phyloP scores from a whole-genome alignment of 2,797 vertebrate genomes.

The Oreonectes daqikongensis region DNA sequence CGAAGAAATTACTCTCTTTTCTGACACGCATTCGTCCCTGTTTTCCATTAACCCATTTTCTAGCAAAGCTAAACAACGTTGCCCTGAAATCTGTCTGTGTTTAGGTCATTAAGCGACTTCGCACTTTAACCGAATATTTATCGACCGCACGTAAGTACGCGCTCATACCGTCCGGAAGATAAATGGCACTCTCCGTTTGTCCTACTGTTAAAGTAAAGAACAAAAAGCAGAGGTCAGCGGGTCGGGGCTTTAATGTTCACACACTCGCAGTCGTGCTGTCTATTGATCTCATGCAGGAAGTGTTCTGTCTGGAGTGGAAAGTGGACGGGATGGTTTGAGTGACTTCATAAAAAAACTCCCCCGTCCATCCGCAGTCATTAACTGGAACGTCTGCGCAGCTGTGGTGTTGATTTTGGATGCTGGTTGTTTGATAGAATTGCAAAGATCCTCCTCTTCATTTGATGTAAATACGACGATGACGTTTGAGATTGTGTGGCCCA shows the following conservation, averaged over 20 bases:
- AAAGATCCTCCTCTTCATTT: conserved; percentile 19
- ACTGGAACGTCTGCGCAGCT: neutral
- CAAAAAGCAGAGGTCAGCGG: conserved; percentile 35
- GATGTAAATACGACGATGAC: conserved; percentile 20
- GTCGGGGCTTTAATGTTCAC: conserved; percentile 35
- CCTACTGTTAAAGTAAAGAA: neutral
- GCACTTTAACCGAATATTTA: neutral
- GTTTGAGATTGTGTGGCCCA: conserved; percentile 1
- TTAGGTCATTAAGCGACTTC: neutral
- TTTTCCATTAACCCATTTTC: conserved; percentile 54
- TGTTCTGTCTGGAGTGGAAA: conserved; percentile 44
- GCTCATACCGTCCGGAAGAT: conserved; percentile 4
- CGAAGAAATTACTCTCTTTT: conserved; percentile 66
- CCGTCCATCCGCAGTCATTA: conserved; percentile 60
- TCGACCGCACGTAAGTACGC: neutral
- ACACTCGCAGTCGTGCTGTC: conserved; percentile 41
- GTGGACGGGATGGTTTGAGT: conserved; percentile 57
- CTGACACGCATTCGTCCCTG: conserved; percentile 64
- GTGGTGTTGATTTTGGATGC: conserved; percentile 20
- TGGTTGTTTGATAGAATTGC: conserved; percentile 28
- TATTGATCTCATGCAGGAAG: conserved; percentile 62
- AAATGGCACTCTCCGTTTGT: neutral
- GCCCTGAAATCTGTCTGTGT: neutral
- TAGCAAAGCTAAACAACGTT: conserved; percentile 35
- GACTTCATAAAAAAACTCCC: conserved; percentile 55